Evolutionary conservation across 2,113 vertebrate genomes (phyloP).

Genomic region (Urocitellus parryii): DNA sequence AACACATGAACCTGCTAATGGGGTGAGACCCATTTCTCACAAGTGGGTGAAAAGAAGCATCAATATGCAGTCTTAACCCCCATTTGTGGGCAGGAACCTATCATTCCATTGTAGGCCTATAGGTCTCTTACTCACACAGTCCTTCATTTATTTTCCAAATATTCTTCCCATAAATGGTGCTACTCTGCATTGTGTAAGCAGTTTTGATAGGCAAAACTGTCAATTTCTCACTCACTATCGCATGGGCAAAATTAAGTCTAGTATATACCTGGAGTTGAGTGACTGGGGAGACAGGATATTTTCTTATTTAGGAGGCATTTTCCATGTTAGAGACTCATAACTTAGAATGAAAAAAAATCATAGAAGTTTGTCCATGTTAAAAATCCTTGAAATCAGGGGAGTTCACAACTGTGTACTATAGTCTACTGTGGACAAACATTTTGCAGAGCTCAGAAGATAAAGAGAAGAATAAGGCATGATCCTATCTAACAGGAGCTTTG

Average conservation of each 20-base stretch:
- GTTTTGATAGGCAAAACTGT: conserved; percentile 69
- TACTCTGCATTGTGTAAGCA: conserved; percentile 33
- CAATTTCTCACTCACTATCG: conserved; percentile 59
- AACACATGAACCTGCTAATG: conserved; percentile 57
- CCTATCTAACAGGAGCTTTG: background rate
- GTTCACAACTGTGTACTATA: background rate
- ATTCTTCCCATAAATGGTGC: conserved; percentile 64
- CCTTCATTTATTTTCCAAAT: conserved; percentile 80
- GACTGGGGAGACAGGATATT: background rate
- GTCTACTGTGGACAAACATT: background rate
- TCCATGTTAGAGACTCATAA: background rate
- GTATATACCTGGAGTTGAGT: background rate
- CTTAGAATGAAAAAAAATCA: background rate
- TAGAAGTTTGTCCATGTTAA: background rate
- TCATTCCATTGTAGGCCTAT: conserved; percentile 57
- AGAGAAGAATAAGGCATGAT: background rate
- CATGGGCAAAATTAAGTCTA: conserved; percentile 38
- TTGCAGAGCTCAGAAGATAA: background rate
- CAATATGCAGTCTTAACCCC: conserved; percentile 65
- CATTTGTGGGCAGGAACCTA: conserved; percentile 69
- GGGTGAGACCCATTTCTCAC: conserved; percentile 41
- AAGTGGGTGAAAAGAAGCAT: conserved; percentile 69
- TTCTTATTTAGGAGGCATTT: conserved; percentile 42
- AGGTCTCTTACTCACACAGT: conserved; percentile 69
- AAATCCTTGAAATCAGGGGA: background rate